Conservation (phyloP, 2,888 invertebrate species). For the Drosophila paranaensis region DNA sequence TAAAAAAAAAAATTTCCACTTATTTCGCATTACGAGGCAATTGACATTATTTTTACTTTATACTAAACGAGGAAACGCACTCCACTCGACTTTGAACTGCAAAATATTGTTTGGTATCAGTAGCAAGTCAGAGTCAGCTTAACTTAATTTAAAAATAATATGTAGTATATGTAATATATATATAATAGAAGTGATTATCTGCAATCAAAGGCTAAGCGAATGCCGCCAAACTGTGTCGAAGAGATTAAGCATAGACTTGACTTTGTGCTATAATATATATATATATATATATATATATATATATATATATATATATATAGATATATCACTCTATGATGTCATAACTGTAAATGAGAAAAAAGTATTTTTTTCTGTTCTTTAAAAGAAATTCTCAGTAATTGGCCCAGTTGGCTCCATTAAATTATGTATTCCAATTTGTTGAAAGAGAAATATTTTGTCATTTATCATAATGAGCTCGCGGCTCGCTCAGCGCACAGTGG, state of each 20-base stretch:
- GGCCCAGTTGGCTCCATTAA: conserved; percentile 7
- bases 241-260: not conserved
- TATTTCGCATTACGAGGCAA: not conserved
- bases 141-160: no score
- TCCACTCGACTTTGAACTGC: not conserved
- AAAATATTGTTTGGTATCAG: not conserved
- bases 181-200: no score
- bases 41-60: not conserved
- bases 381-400: not conserved
- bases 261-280: no score
- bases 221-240: not conserved
- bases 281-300: not conserved
- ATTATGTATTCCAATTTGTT: conserved; percentile 4
- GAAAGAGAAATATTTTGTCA: not conserved
- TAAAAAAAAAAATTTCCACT: not conserved
- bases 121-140: not conserved
- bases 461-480: conserved; percentile 7
- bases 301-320: not conserved
- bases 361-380: not conserved
- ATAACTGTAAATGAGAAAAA: not conserved
- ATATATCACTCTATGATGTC: not conserved
- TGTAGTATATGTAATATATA: no score
- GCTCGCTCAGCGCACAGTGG: not conserved
- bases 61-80: no score
- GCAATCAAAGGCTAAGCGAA: no score